Evolutionary conservation across 2,113 vertebrate genomes (phyloP).

Genomic region (Calyptomena viridis): DNA sequence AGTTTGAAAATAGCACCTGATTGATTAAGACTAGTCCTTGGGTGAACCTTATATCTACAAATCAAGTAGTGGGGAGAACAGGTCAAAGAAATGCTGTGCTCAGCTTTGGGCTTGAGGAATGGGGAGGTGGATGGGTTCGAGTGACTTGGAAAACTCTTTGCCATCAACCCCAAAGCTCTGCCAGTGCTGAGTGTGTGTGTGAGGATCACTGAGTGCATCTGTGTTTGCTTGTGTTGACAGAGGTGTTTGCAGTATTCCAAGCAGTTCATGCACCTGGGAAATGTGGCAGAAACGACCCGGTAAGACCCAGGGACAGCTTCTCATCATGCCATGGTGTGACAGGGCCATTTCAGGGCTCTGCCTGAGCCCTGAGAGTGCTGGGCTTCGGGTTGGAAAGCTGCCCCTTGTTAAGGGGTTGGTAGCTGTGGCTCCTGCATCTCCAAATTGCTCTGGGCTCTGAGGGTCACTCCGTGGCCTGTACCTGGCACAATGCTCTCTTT

Average conservation of each 20-base stretch:
- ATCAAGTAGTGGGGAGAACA: background rate
- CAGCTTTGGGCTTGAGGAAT: background rate
- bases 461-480: background rate
- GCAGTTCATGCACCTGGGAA: slow-evolving; percentile 94
- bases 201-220: background rate
- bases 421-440: background rate
- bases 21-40: background rate
- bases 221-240: slow-evolving; percentile 68
- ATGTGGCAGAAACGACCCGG: slow-evolving; percentile 89
- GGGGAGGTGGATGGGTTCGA: background rate
- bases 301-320: slow-evolving; percentile 51
- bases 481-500: background rate
- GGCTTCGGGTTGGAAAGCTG: background rate
- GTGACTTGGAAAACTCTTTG: background rate
- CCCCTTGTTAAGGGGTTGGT: too few species aligned
- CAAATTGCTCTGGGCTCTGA: background rate
- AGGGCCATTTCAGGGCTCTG: background rate
- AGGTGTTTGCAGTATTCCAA: slow-evolving; percentile 92
- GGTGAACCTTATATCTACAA: background rate
- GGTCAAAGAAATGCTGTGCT: background rate
- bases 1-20: background rate
- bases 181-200: background rate
- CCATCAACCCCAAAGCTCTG: background rate
- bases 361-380: background rate
- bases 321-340: background rate